Evolutionary conservation across 92 coral and sea anemone species (phyloP).

Genomic region (Nematostella vectensis): DNA sequence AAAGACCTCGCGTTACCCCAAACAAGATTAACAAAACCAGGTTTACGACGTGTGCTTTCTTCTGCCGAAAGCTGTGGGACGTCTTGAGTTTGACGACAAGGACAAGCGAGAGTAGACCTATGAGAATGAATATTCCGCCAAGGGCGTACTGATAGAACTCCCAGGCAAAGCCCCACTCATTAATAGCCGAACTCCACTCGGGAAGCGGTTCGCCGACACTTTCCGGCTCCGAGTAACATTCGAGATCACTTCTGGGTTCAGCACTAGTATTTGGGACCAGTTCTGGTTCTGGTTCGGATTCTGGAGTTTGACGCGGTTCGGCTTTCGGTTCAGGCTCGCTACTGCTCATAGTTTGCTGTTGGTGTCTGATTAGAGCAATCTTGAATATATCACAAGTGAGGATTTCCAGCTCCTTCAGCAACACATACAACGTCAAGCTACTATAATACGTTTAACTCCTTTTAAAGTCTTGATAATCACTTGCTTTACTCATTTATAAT

Average conservation of each 20-base stretch:
- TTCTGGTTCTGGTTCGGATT: constrained; percentile 4
- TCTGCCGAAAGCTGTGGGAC: constrained; percentile 6
- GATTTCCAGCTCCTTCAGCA: too few species aligned
- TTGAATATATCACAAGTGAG: too few species aligned
- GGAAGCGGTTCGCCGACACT: constrained; percentile 54
- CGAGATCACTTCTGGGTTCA: constrained; percentile 17
- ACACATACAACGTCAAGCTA: too few species aligned
- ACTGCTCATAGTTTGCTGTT: too few species aligned
- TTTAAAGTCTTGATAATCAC: too few species aligned
- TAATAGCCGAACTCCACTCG: constrained; percentile 49
- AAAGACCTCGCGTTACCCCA: constrained; percentile 35
- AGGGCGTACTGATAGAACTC: constrained; percentile 55
- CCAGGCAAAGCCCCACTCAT: constrained; percentile 60
- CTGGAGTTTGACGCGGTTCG: constrained; percentile 14
- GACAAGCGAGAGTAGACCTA: constrained; percentile 11
- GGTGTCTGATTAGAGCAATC: too few species aligned
- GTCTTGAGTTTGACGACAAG: background rate
- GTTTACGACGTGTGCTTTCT: constrained; percentile 47
- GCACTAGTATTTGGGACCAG: background rate
- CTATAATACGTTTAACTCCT: too few species aligned
- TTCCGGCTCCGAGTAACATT: background rate
- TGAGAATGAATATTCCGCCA: constrained; percentile 25
- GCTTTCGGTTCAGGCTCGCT: background rate
- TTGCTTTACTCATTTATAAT: too few species aligned
- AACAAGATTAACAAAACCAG: constrained; percentile 31